phyloP scores from a whole-genome alignment of 2,113 vertebrate species.

The Rissa tridactyla region DNA sequence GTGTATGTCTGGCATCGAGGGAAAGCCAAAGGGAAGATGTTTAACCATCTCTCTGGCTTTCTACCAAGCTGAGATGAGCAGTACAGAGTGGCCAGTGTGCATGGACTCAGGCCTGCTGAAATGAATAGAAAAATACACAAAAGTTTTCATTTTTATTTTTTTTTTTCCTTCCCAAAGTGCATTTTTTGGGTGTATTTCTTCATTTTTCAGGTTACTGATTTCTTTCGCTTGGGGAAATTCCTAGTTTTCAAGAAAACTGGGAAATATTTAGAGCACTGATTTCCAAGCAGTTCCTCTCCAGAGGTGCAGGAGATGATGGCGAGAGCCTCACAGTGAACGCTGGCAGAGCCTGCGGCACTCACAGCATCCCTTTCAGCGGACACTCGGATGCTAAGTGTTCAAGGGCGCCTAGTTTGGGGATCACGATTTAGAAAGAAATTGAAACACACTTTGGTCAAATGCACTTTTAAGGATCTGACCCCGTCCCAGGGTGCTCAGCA shows the following conservation, averaged over 20 bases:
- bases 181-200: not conserved
- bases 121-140: not conserved
- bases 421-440: not conserved
- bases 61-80: not conserved
- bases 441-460: not conserved
- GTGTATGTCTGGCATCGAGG: not conserved
- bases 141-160: not conserved
- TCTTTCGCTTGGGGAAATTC: not conserved
- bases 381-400: not conserved
- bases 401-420: not conserved
- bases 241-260: not conserved
- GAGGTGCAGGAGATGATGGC: not conserved
- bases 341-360: not conserved
- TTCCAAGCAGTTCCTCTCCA: not conserved
- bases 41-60: constrained; percentile 25
- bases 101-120: not conserved
- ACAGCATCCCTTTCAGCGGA: not conserved
- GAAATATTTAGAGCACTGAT: not conserved
- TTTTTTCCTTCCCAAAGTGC: not conserved
- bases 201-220: not conserved
- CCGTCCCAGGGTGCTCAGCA: not conserved
- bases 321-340: not conserved
- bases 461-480: not conserved
- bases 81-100: not conserved
- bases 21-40: constrained; percentile 1